Base-by-base conservation (phyloP, 1,140 invertebrate genomes). In the Chrysopa pallens region DNA sequence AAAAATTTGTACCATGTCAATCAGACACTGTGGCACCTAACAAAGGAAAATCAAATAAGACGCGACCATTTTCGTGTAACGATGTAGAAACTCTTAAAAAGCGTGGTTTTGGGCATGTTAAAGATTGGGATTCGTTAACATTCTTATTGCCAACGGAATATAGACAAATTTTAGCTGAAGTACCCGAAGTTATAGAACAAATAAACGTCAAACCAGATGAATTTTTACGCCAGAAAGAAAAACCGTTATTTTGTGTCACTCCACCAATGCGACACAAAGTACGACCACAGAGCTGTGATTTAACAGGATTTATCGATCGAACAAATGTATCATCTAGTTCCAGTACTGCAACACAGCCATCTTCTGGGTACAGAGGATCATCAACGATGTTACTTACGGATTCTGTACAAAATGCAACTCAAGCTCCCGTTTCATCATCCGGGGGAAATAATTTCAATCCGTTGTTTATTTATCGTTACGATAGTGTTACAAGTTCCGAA, bases 101-200 rank as follows among this genome's bases (percentile, higher is more conserved):
- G 50, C 76, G 79, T 55, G 81, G 83, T 44, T 78, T 90, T 45
- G 72, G 73, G 15, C 84, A 91, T 52, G 77, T 93, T 8, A 73
- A 76, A 52, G 89, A 94, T 56, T 93, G 88, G 88, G 84, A 90
- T 54, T 91, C 85, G 1, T 63, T 94, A 29, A 86, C 82, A 45
- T 80, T 91, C 40, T 64, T 94, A 13, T 57, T 94, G 35, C 89
- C 88, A 0, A 64, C 68, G 40, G 85, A 93, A 56, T 87, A 86
- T 54, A 72, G 71, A 43, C 68, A 75, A 48, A 69, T 83, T 38
- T 54, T 87, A 41, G 70, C 80, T 42, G 80, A 85, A 58, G 70
- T 85, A 49, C 82, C 81, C 8, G 80, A 86, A 66, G 53, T 81
- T 27, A 69, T 73, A 33, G 67, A 70, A 49, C 67, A 77, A 50